phyloP scores from a whole-genome alignment of 2,797 vertebrate species.

The Clarias pachynema region DNA sequence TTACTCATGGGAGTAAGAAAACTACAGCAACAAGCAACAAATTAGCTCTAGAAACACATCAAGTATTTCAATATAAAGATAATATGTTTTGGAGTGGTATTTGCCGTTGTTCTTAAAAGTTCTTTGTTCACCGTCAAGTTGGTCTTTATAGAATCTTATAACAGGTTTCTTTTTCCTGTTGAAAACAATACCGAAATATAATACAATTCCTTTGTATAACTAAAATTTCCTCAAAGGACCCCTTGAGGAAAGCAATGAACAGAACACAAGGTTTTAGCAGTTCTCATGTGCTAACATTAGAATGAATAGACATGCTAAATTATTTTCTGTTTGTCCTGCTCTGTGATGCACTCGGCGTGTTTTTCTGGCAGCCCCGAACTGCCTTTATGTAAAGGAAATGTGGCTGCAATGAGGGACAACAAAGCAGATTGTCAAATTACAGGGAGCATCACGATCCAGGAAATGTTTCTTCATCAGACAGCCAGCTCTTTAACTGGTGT shows the following conservation, averaged over 20 bases:
- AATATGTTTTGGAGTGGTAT: neutral
- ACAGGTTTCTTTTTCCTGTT: neutral
- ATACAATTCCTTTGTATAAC: too few relatives aligned
- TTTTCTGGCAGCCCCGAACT: conserved; percentile 28
- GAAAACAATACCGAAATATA: neutral
- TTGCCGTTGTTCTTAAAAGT: neutral
- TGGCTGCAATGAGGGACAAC: conserved; percentile 36
- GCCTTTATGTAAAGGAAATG: conserved; percentile 37
- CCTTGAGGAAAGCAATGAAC: neutral
- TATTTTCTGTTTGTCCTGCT: neutral
- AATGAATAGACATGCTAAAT: conserved; percentile 12
- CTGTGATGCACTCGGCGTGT: conserved; percentile 13
- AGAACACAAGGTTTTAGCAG: conserved; percentile 5
- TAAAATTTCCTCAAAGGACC: neutral
- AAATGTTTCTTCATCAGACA: conserved; percentile 55
- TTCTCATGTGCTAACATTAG: neutral
- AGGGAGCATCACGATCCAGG: conserved; percentile 47
- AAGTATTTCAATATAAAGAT: neutral
- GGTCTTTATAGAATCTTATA: neutral
- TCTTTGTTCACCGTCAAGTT: neutral
- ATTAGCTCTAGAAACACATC: neutral
- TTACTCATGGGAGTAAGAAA: neutral
- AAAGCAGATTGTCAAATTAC: conserved; percentile 56
- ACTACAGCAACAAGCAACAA: neutral
- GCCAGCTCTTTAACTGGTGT: conserved; percentile 70